Base-by-base conservation (phyloP, 2,888 invertebrate species). In the Bellardia pandia region DNA sequence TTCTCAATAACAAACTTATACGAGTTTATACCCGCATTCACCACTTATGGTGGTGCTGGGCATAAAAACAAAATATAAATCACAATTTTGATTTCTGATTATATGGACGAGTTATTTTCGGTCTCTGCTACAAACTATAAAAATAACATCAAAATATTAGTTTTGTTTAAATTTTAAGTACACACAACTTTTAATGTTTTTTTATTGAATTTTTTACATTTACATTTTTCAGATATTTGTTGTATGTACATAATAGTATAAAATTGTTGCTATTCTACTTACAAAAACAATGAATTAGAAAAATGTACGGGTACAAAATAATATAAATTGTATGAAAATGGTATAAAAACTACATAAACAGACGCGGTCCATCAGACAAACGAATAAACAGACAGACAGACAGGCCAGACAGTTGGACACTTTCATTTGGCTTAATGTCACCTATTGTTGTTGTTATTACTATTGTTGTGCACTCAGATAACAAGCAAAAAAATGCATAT, bases 361-460 rank as follows among this genome's bases (percentile, higher is more conserved):
- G 79, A 85, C 42, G 68, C 37, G 62, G 33, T 85, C 68, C 79
- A 79, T 75, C 74, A 78, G 75, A 71, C 42, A 62, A 80, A 80
- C 16, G 16, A 72, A 72, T 23, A 56, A 33, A 53, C 72, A 62
- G 66, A 56, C 48, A 53, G n/a, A 58, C 69, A 78, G 71, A 58
- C 69, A 75, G 53, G 69, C 77, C 71, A 78, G 86, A 84, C 86
- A 81, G 62, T 62, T 86, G 76, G 80, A 81, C 86, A 86, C 58
- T 84, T 84, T 66, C 72, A 68, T 84, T 76, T 84, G 68, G 71
- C 66, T 84, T 58, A 79, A 76, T 16, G 64, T 77, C 72, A 81
- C 72, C 71, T 71, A 69, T 71, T 85, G 62, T 66, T 77, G 45
- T 71, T 42, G 37, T 71, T 53, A 8, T 76, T 69, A 3, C 8